Percentiles rank a stretch among this genome's conserved stretches.
phyloP scores from a whole-genome alignment of 2,888 invertebrate genomes.

The Eustalomyia histrio region DNA sequence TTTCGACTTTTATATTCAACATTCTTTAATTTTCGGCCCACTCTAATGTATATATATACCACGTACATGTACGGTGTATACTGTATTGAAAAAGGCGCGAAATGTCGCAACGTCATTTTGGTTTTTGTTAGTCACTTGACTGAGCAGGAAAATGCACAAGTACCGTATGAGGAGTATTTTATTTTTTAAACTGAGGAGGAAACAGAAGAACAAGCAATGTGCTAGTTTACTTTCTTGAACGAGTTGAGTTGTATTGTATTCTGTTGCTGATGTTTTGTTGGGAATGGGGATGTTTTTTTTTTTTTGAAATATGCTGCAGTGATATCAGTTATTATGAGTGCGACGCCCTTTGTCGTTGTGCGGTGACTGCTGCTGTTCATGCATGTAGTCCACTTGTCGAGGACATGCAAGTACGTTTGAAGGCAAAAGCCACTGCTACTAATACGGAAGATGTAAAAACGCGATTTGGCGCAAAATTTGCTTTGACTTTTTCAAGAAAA shows the following conservation, averaged over 20 bases:
- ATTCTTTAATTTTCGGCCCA: background rate
- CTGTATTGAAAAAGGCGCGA: constrained; percentile 68
- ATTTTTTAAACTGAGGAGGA: constrained; percentile 56
- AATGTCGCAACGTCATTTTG: constrained; percentile 68
- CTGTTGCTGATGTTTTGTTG: constrained; percentile 45
- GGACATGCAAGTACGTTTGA: constrained; percentile 50
- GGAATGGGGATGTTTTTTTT: constrained; percentile 51
- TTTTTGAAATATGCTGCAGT: constrained; percentile 65
- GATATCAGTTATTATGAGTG: constrained; percentile 68
- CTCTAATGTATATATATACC: background rate
- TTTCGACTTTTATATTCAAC: no score
- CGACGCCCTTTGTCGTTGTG: constrained; percentile 69
- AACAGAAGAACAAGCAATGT: constrained; percentile 58
- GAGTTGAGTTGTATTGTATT: constrained; percentile 46
- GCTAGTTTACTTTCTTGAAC: constrained; percentile 62
- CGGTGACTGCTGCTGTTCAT: constrained; percentile 26
- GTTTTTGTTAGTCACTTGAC: constrained; percentile 67
- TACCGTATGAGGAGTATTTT: constrained; percentile 40
- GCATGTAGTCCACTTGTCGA: constrained; percentile 69
- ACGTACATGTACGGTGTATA: constrained; percentile 11
- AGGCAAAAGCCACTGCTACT: constrained; percentile 54
- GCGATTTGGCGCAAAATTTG: constrained; percentile 73
- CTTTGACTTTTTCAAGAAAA: constrained; percentile 52
- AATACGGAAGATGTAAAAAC: constrained; percentile 69
- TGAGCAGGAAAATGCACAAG: constrained; percentile 67